Base-by-base conservation (phyloP, 2,797 vertebrate genomes). In the Periophthalmus magnuspinnatus region DNA sequence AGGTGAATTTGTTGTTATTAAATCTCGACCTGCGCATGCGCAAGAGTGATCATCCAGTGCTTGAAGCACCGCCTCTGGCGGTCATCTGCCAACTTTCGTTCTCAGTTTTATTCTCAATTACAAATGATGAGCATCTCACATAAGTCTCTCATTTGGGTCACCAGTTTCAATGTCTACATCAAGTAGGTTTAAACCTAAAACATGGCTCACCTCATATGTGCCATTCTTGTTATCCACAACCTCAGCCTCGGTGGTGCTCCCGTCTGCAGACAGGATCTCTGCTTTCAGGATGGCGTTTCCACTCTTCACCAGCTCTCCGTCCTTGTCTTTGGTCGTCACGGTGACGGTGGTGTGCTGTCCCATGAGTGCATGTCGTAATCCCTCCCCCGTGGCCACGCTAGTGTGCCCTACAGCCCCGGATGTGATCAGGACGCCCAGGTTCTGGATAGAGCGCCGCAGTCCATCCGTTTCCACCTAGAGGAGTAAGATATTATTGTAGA, bases 291-390 rank as follows among this genome's bases (percentile, higher is more conserved):
- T 88, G 0, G 97, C 97, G 0, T 96, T 95, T n/a, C 97, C 97
- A 0, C 93, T 96, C 78, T 95, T 92, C 74, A 98, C 96, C 85
- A 98, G 81, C 64, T 96, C 94, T 0, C 96, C 95, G 0, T 97
- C 96, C 76, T 97, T 98, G 91, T 98, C 97, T 90, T 98, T 99
- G 72, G 97, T 97, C 36, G 97, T 99, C 82, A 99, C 93, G 0
- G 96, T 98, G 74, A 97, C 86, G 0, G 95, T 95, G 71, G 93
- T 92, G 3, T 95, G 94, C 80, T 97, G 96, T 16, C 96, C 97
- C 2, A 96, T 95, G 0, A 96, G 90, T 0, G 96, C 95, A 1
- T 97, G 96, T 66, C 96, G 94, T 55, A 98, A 93, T n/a, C 96
- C 97, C 67, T 98, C 97, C 0, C 97, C 97, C 0, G 96, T 97